These are phyloP conservation scores for Upupa epops DNA, from an alignment of 2,113 vertebrate species.

Conservation along the genomic window DNA sequence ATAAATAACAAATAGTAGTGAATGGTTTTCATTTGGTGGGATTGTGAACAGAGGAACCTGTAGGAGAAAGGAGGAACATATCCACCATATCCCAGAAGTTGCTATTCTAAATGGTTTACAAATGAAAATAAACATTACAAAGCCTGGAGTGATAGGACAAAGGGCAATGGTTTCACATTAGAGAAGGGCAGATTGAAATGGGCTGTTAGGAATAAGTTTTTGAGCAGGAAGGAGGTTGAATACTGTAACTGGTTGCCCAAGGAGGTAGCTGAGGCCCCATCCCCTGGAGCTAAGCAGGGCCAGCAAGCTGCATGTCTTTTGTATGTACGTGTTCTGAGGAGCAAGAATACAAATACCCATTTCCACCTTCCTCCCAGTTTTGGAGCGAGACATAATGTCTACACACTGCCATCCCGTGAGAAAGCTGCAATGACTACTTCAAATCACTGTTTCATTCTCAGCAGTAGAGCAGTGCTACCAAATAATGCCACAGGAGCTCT, in stretches of 20 bases:
- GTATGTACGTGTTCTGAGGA: not conserved
- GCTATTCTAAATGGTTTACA: not conserved
- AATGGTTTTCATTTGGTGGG: not conserved
- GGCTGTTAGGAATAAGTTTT: too few species aligned
- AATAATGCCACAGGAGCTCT: too few species aligned
- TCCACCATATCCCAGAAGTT: not conserved
- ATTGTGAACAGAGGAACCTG: not conserved
- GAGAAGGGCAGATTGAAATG: too few species aligned
- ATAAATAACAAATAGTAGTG: not conserved
- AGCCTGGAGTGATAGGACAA: too few species aligned
- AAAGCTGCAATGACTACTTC: not conserved
- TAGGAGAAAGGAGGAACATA: not conserved
- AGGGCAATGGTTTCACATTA: too few species aligned
- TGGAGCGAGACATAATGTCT: not conserved
- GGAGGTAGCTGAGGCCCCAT: too few species aligned
- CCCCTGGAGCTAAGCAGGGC: too few species aligned
- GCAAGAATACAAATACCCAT: not conserved
- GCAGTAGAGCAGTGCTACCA: too few species aligned
- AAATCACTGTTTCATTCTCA: not conserved
- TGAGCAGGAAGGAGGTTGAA: too few species aligned
- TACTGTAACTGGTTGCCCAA: too few species aligned
- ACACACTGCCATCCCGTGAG: fast-evolving
- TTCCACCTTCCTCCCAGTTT: not conserved
- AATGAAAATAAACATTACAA: slow-evolving; percentile 12
- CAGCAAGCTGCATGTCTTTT: not conserved